Percentiles rank a stretch among this genome's conserved stretches.
Conservation (phyloP, 2,888 invertebrate species). For the Himalopsyche tibetana region DNA sequence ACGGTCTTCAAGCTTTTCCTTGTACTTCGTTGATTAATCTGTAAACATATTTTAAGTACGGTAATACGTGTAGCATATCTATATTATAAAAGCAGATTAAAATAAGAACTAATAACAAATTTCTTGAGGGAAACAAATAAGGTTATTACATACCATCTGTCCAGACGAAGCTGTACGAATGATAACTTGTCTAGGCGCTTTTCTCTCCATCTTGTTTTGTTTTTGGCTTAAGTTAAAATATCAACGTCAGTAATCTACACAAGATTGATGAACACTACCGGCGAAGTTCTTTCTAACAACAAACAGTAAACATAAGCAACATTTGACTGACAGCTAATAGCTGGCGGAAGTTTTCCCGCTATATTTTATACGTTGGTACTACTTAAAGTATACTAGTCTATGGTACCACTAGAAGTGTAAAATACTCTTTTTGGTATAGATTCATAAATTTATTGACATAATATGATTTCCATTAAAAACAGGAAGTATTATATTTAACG, state of each 20-base stretch:
- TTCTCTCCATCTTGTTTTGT: slow-evolving; percentile 16
- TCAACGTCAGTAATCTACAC: neutral
- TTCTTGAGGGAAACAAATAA: neutral
- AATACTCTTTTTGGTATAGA: too few species aligned
- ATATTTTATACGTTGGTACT: neutral
- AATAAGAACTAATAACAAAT: slow-evolving; percentile 20
- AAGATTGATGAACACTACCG: neutral
- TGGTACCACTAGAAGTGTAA: too few species aligned
- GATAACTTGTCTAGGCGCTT: neutral
- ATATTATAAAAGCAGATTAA: neutral
- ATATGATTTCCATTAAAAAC: too few species aligned
- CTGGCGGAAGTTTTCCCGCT: slow-evolving; percentile 13
- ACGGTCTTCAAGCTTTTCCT: slow-evolving; percentile 85
- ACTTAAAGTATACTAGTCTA: neutral
- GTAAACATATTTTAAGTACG: neutral
- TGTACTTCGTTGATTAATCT: slow-evolving; percentile 66
- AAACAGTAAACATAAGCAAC: neutral
- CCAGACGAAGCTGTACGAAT: slow-evolving; percentile 7
- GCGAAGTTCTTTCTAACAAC: neutral
- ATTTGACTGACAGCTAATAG: neutral
- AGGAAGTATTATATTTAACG: too few species aligned
- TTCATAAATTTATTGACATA: too few species aligned
- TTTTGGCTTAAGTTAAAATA: neutral
- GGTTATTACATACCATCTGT: slow-evolving; percentile 11
- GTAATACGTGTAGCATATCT: neutral